Conservation (phyloP, 2,113 vertebrate genomes). For the Microtus montanus region DNA sequence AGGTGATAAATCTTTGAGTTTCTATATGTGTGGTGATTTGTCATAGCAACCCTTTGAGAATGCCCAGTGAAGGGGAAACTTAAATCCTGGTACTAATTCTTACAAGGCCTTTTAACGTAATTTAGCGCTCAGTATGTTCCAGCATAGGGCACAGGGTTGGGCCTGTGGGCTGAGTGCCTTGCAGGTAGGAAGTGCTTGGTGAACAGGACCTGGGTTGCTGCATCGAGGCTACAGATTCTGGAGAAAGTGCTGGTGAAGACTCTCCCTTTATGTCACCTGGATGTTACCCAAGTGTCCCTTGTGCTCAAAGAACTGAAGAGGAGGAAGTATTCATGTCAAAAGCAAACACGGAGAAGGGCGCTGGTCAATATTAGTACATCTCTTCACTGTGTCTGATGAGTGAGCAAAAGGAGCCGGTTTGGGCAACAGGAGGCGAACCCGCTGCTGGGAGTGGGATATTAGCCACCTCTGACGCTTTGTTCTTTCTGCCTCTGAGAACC, state of each 20-base stretch:
- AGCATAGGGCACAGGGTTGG: not conserved
- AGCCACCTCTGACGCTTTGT: not conserved
- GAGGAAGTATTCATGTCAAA: slow-evolving; percentile 45
- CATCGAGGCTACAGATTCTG: not conserved
- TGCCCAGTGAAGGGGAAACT: not conserved
- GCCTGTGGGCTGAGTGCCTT: not conserved
- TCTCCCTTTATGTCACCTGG: not conserved
- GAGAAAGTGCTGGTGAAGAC: not conserved
- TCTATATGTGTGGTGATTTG: not conserved
- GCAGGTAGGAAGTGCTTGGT: accelerated
- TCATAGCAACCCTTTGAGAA: not conserved
- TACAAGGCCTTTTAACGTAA: not conserved
- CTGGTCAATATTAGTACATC: slow-evolving; percentile 72
- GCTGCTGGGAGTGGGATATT: not conserved
- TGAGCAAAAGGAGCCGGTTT: not conserved
- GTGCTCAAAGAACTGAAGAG: not conserved
- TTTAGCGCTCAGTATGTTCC: not conserved
- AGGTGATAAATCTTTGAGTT: not conserved
- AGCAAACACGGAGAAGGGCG: slow-evolving; percentile 32
- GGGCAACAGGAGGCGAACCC: accelerated
- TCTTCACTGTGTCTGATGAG: not conserved
- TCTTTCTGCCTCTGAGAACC: not conserved
- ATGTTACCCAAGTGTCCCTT: not conserved
- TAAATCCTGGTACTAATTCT: not conserved
- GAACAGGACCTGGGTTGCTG: accelerated